Percentiles rank a stretch among this genome's conserved stretches.
These are phyloP conservation scores for Amphipyra tragopoginis DNA, from an alignment of 2,888 invertebrate species.

Conservation along the genomic window DNA sequence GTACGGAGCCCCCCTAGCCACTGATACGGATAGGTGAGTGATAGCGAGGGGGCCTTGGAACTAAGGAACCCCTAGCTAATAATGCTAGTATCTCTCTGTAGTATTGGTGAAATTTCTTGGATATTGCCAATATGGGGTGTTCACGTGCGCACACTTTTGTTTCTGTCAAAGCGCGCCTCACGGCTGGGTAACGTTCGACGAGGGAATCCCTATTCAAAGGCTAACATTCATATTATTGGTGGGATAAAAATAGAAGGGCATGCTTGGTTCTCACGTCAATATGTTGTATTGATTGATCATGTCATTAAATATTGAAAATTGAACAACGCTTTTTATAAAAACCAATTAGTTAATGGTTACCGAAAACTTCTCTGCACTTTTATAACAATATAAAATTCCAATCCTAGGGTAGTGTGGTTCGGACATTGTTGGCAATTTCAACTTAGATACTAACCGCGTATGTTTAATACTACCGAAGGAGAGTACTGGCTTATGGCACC, in stretches of 20 bases:
- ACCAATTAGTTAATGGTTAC: too few relatives aligned
- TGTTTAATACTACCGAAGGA: slow-evolving; percentile 36
- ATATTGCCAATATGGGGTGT: slow-evolving; percentile 87
- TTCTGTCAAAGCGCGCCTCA: slow-evolving; percentile 74
- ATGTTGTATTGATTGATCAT: neutral
- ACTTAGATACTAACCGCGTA: slow-evolving; percentile 28
- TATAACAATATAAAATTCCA: slow-evolving; percentile 17
- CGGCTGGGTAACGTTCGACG: slow-evolving; percentile 46
- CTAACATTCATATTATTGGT: slow-evolving; percentile 39
- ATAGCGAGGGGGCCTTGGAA: slow-evolving; percentile 84
- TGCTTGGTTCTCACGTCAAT: neutral
- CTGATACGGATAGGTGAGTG: slow-evolving; percentile 88
- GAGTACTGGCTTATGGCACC: slow-evolving; percentile 50
- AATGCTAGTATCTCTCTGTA: slow-evolving; percentile 84
- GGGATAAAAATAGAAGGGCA: slow-evolving; percentile 37
- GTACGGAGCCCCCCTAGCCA: slow-evolving; percentile 65
- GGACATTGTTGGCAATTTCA: slow-evolving; percentile 29
- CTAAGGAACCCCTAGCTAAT: slow-evolving; percentile 86
- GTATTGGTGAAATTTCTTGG: slow-evolving; percentile 86
- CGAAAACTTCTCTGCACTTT: neutral
- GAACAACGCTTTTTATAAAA: too few relatives aligned
- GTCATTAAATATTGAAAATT: too few relatives aligned
- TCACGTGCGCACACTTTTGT: slow-evolving; percentile 85
- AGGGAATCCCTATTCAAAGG: slow-evolving; percentile 50
- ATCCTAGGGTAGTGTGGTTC: neutral